Base-by-base conservation (phyloP, 2,113 vertebrate genomes). In the Dissostichus mawsoni region DNA sequence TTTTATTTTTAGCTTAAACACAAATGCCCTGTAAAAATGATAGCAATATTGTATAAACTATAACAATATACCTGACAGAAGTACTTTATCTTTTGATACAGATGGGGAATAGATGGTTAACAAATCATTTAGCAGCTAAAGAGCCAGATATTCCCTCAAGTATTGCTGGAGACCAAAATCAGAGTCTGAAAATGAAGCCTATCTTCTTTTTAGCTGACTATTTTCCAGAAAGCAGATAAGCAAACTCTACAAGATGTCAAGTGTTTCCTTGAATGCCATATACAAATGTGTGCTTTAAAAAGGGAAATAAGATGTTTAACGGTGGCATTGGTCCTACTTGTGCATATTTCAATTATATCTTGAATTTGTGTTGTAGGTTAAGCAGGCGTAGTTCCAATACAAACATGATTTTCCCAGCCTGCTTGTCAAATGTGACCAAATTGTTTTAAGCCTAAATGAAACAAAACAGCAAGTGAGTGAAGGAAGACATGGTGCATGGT, bases 361-460 rank as follows among this genome's bases (percentile, higher is more conserved):
- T 74, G 52, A 55, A 63, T 81, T 50, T 81, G 67, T 87, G 77
- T 76, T 76, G 53, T 82, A 66, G 73, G 8, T 85, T 48, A 76
- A 58, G 33, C 63, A 52, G 68, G 6, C 3, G 3, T 64, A 50
- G 52, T 75, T 80, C 8, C 25, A 16, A 66, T 33, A 55, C 59
- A 41, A 59, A 47, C 48, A 11, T 69, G 41, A 64, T 52, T 57
- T 33, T 58, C 29, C 69, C 63, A 72, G 62, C 47, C 33, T 78
- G 41, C 63, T 81, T 69, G 86, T 74, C 41, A 73, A 84, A 84
- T 71, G 72, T 85, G 88, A 90, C 88, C 84, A 90, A 89, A 85
- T 82, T 41, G 48, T 75, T 44, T 82, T n/a, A 45, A 14, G 51
- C 74, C 44, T 12, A 55, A 69, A 63, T 61, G 53, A 62, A 73